Evolutionary conservation across 2,113 vertebrate genomes (phyloP).

Genomic region (Triplophysa siluroides): DNA sequence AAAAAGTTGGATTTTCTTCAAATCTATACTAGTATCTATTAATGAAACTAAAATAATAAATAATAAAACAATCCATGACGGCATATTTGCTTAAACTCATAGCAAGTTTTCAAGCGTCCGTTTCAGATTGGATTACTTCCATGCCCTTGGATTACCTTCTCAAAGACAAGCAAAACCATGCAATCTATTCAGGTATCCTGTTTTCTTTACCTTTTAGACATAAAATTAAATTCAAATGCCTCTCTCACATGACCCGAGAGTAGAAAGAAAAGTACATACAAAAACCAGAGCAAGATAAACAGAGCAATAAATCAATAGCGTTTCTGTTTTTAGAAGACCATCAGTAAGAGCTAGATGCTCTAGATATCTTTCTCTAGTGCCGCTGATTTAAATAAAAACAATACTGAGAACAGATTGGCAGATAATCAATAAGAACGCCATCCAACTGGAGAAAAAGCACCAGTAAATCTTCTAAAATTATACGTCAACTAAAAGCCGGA

Average conservation of each 20-base stretch:
- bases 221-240: not conserved
- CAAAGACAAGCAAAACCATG: not conserved
- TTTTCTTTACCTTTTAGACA: not conserved
- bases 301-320: constrained; percentile 2
- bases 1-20: no score
- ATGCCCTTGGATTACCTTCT: not conserved
- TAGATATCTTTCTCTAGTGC: not conserved
- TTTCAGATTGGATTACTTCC: not conserved
- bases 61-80: not conserved
- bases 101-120: no score
- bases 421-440: not conserved
- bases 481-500: not conserved
- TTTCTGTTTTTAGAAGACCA: not conserved
- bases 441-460: not conserved
- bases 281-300: constrained; percentile 3
- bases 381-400: not conserved
- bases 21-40: no score
- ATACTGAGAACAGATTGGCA: not conserved
- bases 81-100: no score
- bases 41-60: not conserved
- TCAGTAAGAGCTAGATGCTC: not conserved
- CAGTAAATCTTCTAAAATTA: not conserved
- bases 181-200: not conserved
- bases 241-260: not conserved
- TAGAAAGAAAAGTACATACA: not conserved